A percentile compares a stretch with the other conserved stretches of the same genome.
Conservation (phyloP, 2,888 invertebrate genomes). For the Ophion ventricosus region DNA sequence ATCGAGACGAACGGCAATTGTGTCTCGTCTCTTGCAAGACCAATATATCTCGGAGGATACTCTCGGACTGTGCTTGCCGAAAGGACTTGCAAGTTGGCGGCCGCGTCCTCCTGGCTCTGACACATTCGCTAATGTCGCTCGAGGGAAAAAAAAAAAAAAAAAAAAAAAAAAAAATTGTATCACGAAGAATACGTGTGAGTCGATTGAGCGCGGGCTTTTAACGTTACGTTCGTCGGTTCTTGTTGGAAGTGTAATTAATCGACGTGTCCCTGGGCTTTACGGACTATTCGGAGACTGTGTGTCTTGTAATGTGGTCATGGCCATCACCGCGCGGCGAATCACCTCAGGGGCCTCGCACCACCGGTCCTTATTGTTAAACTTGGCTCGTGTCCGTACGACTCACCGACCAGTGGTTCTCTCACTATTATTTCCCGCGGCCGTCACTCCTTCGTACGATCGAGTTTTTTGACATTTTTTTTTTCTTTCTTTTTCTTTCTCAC, state of each 20-base stretch:
- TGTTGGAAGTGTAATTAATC: constrained; percentile 64
- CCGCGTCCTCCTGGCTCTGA: too few species aligned
- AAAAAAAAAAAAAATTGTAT: neutral
- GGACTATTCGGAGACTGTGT: constrained; percentile 77
- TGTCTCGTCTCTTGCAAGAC: too few species aligned
- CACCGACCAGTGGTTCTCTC: constrained; percentile 77
- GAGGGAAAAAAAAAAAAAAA: too few species aligned
- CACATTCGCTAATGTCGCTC: neutral
- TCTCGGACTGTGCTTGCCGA: too few species aligned
- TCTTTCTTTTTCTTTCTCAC: too few species aligned
- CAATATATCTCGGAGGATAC: too few species aligned
- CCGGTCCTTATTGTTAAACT: constrained; percentile 66
- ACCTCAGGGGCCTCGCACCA: constrained; percentile 78
- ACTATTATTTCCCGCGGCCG: constrained; percentile 29
- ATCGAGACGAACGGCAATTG: too few species aligned
- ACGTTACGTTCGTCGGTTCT: constrained; percentile 12
- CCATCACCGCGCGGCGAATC: constrained; percentile 79
- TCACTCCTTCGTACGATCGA: too few species aligned
- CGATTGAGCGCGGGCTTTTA: constrained; percentile 12
- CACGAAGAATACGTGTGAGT: neutral
- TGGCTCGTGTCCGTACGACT: constrained; percentile 73
- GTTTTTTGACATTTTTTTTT: too few species aligned
- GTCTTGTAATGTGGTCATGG: constrained; percentile 81
- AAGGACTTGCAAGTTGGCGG: too few species aligned
- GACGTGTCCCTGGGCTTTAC: constrained; percentile 58